phyloP scores from a whole-genome alignment of 2,113 vertebrate genomes.

The Fulmarus glacialis region DNA sequence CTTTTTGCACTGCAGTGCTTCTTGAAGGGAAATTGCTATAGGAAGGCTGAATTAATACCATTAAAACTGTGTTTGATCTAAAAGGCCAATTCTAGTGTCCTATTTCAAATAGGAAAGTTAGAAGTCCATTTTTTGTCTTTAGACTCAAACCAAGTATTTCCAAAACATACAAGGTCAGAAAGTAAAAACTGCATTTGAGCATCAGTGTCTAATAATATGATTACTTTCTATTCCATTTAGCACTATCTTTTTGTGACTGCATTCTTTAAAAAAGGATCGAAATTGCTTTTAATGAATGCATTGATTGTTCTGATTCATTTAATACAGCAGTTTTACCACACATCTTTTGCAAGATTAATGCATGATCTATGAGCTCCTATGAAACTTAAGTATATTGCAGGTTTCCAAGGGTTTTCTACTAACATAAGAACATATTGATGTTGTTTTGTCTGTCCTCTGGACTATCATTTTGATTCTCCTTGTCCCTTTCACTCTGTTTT shows the following conservation, averaged over 20 bases:
- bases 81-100: background rate
- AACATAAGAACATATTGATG: constrained; percentile 33
- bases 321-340: constrained; percentile 4
- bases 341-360: constrained; percentile 26
- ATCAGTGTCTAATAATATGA: background rate
- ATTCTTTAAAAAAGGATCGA: background rate
- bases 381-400: background rate
- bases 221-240: background rate
- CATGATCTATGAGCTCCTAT: constrained; percentile 13
- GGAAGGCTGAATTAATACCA: background rate
- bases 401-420: constrained; percentile 4
- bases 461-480: constrained; percentile 60
- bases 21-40: background rate
- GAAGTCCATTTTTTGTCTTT: background rate
- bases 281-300: background rate
- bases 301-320: background rate
- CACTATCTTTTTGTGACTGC: background rate
- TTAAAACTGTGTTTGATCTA: background rate
- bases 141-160: background rate
- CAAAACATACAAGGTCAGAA: background rate
- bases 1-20: background rate
- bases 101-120: background rate
- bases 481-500: constrained; percentile 42
- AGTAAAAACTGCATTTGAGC: background rate
- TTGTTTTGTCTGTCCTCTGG: constrained; percentile 64